Conservation (phyloP, 2,888 invertebrate genomes). For the Thymelicus lineola region DNA sequence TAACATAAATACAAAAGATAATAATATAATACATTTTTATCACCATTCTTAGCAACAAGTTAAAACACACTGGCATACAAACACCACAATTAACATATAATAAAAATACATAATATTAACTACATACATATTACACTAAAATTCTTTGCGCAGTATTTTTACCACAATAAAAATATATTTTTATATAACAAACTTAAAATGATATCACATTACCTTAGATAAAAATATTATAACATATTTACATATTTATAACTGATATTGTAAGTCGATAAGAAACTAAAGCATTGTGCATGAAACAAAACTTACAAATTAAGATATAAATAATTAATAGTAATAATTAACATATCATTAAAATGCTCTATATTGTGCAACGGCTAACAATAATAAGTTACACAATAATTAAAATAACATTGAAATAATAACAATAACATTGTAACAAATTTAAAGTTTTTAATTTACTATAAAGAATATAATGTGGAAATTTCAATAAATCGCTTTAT, state of each 20-base stretch:
- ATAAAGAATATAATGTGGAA: no score
- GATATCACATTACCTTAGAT: not conserved
- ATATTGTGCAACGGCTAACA: slow-evolving; percentile 4
- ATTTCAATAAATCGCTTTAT: no score
- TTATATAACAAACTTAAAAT: slow-evolving; percentile 14
- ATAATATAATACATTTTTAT: no score
- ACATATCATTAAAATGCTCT: slow-evolving; percentile 12
- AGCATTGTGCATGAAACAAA: slow-evolving; percentile 41
- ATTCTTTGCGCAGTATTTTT: slow-evolving; percentile 26
- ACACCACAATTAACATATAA: not conserved
- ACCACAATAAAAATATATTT: slow-evolving; percentile 3
- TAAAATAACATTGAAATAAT: not conserved
- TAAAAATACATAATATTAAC: not conserved
- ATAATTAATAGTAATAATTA: slow-evolving; percentile 9
- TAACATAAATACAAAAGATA: no score
- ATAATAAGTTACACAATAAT: not conserved
- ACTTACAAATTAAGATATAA: slow-evolving; percentile 22
- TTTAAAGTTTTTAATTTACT: no score
- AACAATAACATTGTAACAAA: no score
- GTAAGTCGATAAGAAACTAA: slow-evolving; percentile 23
- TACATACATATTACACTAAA: not conserved
- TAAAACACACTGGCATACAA: not conserved
- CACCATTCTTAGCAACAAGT: not conserved
- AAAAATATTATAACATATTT: not conserved
- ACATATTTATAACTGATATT: not conserved